Conservation (phyloP, 2,113 vertebrate genomes). For the Thymallus thymallus region DNA sequence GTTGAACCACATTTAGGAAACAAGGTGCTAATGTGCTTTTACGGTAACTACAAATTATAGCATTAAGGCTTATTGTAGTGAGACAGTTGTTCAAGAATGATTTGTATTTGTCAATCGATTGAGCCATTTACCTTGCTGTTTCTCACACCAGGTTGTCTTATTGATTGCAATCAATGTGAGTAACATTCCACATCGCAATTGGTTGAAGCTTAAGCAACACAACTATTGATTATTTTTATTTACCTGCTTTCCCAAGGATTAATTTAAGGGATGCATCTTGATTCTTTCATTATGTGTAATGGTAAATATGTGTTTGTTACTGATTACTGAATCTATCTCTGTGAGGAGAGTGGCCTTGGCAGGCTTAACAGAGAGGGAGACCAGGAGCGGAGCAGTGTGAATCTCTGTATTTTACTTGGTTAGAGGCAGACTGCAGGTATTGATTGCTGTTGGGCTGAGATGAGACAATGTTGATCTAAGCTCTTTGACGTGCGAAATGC, state of each 20-base stretch:
- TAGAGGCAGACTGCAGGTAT: slow-evolving; percentile 26
- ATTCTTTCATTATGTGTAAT: not conserved
- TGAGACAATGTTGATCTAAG: slow-evolving; percentile 44
- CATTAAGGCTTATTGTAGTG: not conserved
- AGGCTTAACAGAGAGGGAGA: slow-evolving; percentile 8
- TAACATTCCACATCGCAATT: not conserved
- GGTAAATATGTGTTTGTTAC: not conserved
- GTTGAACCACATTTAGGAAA: not conserved
- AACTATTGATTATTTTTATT: not conserved
- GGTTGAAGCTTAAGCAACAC: not conserved
- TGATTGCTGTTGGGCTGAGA: slow-evolving; percentile 36
- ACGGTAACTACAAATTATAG: not conserved
- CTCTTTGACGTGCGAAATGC: slow-evolving; percentile 51
- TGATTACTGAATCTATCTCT: not conserved
- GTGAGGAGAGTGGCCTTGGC: not conserved
- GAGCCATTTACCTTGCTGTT: not conserved
- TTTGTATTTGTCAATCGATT: not conserved
- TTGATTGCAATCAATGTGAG: not conserved
- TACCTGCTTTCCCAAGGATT: not conserved
- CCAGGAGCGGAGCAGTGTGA: not conserved
- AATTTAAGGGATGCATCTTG: not conserved
- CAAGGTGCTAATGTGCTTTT: not conserved
- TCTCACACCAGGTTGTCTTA: not conserved
- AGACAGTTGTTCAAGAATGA: not conserved
- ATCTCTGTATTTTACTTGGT: slow-evolving; percentile 23